Conservation (phyloP, 2,797 vertebrate species). For the Diplodus puntazzo region DNA sequence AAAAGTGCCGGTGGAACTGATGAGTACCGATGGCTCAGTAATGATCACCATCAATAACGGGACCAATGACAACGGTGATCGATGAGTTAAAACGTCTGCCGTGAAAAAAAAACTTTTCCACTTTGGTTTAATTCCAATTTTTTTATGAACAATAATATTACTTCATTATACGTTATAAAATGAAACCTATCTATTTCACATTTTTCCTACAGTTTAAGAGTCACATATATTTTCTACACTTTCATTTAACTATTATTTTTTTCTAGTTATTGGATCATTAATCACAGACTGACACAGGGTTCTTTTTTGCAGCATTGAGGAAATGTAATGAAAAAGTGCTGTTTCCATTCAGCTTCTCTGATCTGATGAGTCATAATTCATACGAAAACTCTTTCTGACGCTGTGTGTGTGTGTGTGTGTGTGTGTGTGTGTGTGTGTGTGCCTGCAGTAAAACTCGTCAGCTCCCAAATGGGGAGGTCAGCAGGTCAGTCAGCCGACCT, state of each 20-base stretch:
- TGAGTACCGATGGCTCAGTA: neutral
- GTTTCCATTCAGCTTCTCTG: conserved; percentile 2
- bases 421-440: conserved; percentile 31
- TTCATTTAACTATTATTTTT: neutral
- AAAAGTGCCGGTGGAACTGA: neutral
- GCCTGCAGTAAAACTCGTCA: conserved; percentile 30
- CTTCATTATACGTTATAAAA: neutral
- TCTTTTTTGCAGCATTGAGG: neutral
- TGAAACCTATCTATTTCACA: neutral
- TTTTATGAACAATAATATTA: neutral
- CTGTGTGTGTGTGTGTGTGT: neutral
- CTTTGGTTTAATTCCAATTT: neutral
- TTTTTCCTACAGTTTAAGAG: neutral
- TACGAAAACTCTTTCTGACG: conserved; percentile 3
- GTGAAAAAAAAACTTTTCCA: neutral
- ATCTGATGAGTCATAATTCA: conserved; percentile 26
- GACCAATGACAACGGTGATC: neutral
- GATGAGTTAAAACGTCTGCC: neutral
- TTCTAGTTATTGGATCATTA: neutral
- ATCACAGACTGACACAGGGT: neutral
- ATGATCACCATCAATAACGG: too few relatives aligned
- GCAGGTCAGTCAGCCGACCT: conserved; percentile 39
- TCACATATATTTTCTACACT: neutral
- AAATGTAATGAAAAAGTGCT: neutral
- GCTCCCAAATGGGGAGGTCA: conserved; percentile 40